phyloP scores from a whole-genome alignment of 2,113 vertebrate species.

The Pedetes capensis region DNA sequence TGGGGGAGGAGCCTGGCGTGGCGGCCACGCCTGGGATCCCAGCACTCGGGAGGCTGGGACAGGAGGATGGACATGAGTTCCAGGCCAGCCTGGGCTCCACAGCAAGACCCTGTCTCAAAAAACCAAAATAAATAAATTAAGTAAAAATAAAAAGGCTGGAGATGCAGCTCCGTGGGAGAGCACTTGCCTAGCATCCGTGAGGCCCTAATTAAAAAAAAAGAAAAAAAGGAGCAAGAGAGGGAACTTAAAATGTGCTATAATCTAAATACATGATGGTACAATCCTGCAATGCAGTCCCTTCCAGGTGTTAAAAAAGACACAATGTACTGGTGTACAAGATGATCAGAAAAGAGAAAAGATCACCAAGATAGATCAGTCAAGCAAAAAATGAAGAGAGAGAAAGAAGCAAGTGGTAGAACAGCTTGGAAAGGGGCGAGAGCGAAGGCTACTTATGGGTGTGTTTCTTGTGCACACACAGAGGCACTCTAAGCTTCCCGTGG shows the following conservation, averaged over 20 bases:
- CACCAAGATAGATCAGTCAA: not conserved
- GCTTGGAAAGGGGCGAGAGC: not conserved
- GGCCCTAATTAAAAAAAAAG: too few species aligned
- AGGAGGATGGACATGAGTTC: too few species aligned
- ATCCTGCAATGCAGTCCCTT: not conserved
- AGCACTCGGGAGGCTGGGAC: too few species aligned
- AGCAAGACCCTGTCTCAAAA: too few species aligned
- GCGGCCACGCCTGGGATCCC: too few species aligned
- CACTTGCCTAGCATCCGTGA: too few species aligned
- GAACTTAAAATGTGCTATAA: conserved; percentile 1
- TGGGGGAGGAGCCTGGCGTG: too few species aligned
- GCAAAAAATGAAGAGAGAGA: not conserved
- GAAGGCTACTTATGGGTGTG: not conserved
- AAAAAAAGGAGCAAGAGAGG: too few species aligned
- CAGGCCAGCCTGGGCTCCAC: too few species aligned
- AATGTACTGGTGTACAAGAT: not conserved
- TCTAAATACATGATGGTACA: not conserved
- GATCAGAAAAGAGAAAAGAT: not conserved
- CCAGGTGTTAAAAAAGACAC: not conserved
- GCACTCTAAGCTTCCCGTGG: not conserved
- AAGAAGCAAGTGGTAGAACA: not conserved
- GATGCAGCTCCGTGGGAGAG: too few species aligned
- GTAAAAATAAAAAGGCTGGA: too few species aligned
- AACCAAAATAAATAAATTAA: too few species aligned
- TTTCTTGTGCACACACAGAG: not conserved